Conservation (phyloP, 2,113 vertebrate species). For the Chelonoidis abingdonii region DNA sequence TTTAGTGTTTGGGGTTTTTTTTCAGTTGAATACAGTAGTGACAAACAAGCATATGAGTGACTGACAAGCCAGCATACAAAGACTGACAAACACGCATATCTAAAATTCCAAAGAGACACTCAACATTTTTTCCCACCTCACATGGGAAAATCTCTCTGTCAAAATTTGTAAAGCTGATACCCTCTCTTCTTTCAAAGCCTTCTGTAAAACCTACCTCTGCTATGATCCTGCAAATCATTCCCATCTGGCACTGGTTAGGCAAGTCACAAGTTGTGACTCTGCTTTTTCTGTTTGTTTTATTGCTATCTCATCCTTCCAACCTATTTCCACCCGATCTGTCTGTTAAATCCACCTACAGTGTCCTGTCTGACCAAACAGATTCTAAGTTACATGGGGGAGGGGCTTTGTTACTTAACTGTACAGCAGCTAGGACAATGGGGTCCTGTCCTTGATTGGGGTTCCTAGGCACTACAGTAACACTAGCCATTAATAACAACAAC, state of each 20-base stretch:
- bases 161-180: not conserved
- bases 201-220: not conserved
- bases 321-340: not conserved
- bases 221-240: not conserved
- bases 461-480: not conserved
- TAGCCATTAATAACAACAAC: fast-evolving
- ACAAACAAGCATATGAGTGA: slow-evolving; percentile 1
- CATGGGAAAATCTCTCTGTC: not conserved
- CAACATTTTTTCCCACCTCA: not conserved
- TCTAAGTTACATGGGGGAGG: not conserved
- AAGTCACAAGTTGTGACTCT: not conserved
- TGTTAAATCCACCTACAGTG: not conserved
- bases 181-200: not conserved
- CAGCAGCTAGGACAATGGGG: not conserved
- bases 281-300: not conserved
- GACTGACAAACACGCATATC: not conserved
- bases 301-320: not conserved
- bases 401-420: not conserved
- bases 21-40: not conserved
- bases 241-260: not conserved
- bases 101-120: not conserved
- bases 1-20: not conserved
- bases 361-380: not conserved
- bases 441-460: not conserved
- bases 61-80: not conserved